Conservation (phyloP, 2,113 vertebrate genomes). For the Machaerirhynchus nigripectus region DNA sequence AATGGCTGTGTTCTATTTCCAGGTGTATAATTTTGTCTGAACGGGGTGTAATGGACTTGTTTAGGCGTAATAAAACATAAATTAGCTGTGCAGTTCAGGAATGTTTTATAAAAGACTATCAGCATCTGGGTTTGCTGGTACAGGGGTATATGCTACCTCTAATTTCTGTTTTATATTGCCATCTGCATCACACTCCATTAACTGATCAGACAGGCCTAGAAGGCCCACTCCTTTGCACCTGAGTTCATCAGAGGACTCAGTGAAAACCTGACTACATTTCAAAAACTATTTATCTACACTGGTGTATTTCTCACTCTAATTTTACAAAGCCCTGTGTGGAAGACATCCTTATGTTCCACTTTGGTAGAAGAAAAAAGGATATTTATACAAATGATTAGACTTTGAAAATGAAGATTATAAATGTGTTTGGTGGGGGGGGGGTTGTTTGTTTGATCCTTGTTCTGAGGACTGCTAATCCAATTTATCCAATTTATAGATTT, state of each 20-base stretch:
- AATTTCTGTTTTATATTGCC: background rate
- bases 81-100: background rate
- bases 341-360: background rate
- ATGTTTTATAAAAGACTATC: background rate
- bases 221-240: background rate
- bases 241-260: background rate
- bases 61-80: background rate
- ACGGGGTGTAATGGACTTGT: background rate
- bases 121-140: background rate
- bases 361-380: background rate
- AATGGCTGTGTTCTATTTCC: background rate
- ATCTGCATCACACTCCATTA: background rate
- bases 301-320: background rate
- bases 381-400: background rate
- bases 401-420: background rate
- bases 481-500: background rate
- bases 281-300: background rate
- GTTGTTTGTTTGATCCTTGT: background rate
- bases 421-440: rapidly evolving
- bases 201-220: background rate
- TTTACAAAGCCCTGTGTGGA: background rate
- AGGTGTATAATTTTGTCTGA: background rate
- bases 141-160: background rate
- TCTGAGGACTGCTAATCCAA: background rate
- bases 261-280: background rate